These are phyloP conservation scores for Osmerus eperlanus DNA, from an alignment of 2,113 vertebrate genomes.

Conservation along the genomic window DNA sequence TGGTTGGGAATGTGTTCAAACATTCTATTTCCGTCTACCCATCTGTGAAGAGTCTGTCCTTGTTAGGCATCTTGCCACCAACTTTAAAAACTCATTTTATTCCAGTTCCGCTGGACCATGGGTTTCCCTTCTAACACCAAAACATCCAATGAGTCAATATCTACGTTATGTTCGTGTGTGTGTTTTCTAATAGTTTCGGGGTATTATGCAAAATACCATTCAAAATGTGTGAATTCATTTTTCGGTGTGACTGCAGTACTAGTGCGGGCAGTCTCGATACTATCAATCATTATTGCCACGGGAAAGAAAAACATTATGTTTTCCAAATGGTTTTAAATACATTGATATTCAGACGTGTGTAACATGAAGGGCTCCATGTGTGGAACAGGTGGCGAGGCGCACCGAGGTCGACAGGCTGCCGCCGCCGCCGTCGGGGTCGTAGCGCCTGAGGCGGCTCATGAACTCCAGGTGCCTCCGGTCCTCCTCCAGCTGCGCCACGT, in stretches of 20 bases:
- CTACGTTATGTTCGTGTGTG: neutral
- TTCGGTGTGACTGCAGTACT: too few relatives aligned
- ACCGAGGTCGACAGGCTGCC: neutral
- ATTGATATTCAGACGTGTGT: neutral
- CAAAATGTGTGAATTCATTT: too few relatives aligned
- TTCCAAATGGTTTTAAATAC: too few relatives aligned
- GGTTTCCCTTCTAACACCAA: neutral
- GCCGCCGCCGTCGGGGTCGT: neutral
- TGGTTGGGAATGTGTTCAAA: neutral
- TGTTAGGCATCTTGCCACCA: neutral
- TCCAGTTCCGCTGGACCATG: neutral
- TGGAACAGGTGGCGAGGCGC: neutral
- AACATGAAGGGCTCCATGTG: neutral
- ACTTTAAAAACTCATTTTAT: neutral
- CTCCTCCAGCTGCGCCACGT: constrained; percentile 89
- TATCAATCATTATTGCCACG: too few relatives aligned
- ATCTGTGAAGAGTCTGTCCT: neutral
- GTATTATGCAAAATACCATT: neutral
- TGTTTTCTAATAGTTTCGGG: neutral
- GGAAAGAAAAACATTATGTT: too few relatives aligned
- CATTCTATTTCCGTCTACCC: neutral
- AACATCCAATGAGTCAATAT: neutral
- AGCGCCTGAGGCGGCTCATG: constrained; percentile 66
- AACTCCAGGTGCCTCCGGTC: constrained; percentile 90
- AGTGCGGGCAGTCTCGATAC: too few relatives aligned